A percentile compares a stretch with the other conserved stretches of the same genome.
These are phyloP conservation scores for Leucania comma DNA, from an alignment of 2,888 invertebrate species.

Conservation along the genomic window DNA sequence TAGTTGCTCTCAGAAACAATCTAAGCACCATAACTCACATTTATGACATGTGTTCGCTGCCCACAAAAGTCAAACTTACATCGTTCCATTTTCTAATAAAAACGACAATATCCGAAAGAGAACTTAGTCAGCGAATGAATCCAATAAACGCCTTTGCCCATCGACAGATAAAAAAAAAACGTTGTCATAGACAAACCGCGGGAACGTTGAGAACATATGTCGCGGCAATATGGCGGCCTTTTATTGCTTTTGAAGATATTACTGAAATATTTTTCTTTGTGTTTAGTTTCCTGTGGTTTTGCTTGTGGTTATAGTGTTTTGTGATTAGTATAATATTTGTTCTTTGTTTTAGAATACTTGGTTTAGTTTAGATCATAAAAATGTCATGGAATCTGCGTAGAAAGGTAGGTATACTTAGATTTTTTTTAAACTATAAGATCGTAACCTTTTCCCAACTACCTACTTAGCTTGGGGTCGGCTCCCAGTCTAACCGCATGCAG, in stretches of 20 bases:
- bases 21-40: slow-evolving; percentile 33
- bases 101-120: slow-evolving; percentile 60
- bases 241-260: slow-evolving; percentile 66
- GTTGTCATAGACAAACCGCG: slow-evolving; percentile 73
- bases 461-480: too few relatives aligned
- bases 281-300: slow-evolving; percentile 36
- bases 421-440: not conserved
- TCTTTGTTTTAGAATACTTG: slow-evolving; percentile 6
- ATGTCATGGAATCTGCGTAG: not conserved
- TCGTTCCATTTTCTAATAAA: slow-evolving; percentile 54
- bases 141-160: slow-evolving; percentile 61
- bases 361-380: not conserved
- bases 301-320: slow-evolving; percentile 38
- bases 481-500: too few relatives aligned
- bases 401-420: not conserved
- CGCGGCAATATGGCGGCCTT: slow-evolving; percentile 67
- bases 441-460: too few relatives aligned
- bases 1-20: slow-evolving; percentile 10
- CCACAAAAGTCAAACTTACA: slow-evolving; percentile 44
- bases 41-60: slow-evolving; percentile 41
- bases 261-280: slow-evolving; percentile 54
- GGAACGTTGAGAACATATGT: slow-evolving; percentile 65
- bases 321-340: slow-evolving; percentile 6
- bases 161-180: slow-evolving; percentile 69
- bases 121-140: slow-evolving; percentile 64